phyloP scores from a whole-genome alignment of 2,797 vertebrate species.

The Argya squamiceps region DNA sequence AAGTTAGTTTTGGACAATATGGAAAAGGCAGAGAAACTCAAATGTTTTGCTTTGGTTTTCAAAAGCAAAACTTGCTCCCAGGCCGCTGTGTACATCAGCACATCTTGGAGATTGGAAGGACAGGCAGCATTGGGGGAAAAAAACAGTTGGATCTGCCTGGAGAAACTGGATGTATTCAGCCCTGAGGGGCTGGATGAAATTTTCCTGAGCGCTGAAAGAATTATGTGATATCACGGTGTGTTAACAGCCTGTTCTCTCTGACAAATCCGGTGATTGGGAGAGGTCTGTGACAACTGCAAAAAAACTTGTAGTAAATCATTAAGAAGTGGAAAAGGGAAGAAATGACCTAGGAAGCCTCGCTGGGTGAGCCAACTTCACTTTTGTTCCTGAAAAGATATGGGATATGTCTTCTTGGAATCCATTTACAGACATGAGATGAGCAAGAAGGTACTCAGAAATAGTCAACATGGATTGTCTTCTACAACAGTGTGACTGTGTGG shows the following conservation, averaged over 20 bases:
- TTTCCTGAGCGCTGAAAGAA: neutral
- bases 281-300: neutral
- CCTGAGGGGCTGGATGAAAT: neutral
- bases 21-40: neutral
- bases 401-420: neutral
- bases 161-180: neutral
- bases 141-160: neutral
- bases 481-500: neutral
- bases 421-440: neutral
- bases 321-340: neutral
- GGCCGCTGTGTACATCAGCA: neutral
- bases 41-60: neutral
- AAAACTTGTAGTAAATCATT: neutral
- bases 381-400: neutral
- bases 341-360: neutral
- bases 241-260: neutral
- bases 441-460: neutral
- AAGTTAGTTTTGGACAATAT: neutral
- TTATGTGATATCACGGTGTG: neutral
- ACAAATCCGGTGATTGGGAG: neutral
- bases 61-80: neutral
- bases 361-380: neutral
- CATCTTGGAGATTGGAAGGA: neutral
- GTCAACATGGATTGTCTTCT: neutral
- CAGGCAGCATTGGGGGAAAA: neutral